Conservation (phyloP, 2,888 invertebrate genomes). For the Agonopterix alstromeriana region DNA sequence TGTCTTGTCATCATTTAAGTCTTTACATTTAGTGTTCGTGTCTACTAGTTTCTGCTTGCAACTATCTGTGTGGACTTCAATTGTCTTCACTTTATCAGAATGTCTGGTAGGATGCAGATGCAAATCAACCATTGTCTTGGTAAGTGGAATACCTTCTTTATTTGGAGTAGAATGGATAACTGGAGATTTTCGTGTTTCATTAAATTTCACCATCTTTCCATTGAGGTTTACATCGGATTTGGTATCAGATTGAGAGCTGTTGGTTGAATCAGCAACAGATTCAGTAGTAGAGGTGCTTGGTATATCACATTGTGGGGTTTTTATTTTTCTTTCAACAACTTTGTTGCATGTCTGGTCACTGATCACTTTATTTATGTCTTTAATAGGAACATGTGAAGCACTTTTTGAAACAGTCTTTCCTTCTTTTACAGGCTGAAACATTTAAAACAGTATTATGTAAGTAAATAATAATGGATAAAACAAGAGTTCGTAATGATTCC, state of each 20-base stretch:
- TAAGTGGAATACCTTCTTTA: slow-evolving; percentile 63
- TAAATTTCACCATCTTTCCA: slow-evolving; percentile 57
- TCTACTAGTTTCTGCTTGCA: slow-evolving; percentile 31
- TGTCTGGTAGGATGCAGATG: slow-evolving; percentile 62
- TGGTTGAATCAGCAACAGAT: slow-evolving; percentile 27
- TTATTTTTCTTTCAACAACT: slow-evolving; percentile 33
- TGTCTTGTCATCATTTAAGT: slow-evolving; percentile 9
- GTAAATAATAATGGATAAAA: too few relatives aligned
- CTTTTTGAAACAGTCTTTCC: slow-evolving; percentile 32
- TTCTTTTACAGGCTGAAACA: slow-evolving; percentile 52
- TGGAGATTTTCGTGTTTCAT: slow-evolving; percentile 61
- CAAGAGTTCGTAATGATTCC: too few relatives aligned
- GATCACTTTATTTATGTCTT: slow-evolving; percentile 42
- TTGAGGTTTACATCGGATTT: slow-evolving; percentile 52
- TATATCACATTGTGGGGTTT: slow-evolving; percentile 27
- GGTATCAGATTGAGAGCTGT: slow-evolving; percentile 29
- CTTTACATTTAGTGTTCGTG: slow-evolving; percentile 8
- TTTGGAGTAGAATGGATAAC: slow-evolving; percentile 66
- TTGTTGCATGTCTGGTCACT: slow-evolving; percentile 38
- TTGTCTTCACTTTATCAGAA: slow-evolving; percentile 63
- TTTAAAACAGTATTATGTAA: not conserved
- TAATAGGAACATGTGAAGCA: slow-evolving; percentile 44
- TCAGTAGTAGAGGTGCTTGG: slow-evolving; percentile 21
- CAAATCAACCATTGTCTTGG: slow-evolving; percentile 66
- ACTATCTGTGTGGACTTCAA: slow-evolving; percentile 63